These are phyloP conservation scores for Neopelma chrysocephalum DNA, from an alignment of 2,797 vertebrate genomes.

Conservation along the genomic window DNA sequence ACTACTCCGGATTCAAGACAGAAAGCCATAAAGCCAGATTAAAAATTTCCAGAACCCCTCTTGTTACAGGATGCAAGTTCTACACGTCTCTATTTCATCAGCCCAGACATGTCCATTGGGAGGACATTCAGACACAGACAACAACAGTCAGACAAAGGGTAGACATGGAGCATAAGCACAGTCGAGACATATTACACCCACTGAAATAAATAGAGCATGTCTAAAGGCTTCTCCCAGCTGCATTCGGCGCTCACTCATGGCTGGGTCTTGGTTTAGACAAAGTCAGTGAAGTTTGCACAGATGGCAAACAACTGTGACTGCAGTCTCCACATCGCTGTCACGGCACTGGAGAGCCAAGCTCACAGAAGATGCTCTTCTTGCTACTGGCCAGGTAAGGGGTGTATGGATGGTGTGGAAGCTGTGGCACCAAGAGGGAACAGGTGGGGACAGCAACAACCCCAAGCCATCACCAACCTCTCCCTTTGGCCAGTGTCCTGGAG, in stretches of 20 bases:
- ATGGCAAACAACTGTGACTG: not conserved
- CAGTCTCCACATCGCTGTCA: fast-evolving
- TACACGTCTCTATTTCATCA: not conserved
- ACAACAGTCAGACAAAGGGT: not conserved
- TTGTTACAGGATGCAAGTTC: not conserved
- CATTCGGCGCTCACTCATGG: not conserved
- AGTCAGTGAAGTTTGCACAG: not conserved
- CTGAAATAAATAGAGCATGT: not conserved
- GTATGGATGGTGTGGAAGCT: not conserved
- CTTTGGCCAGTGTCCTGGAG: not conserved
- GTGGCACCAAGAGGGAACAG: not conserved
- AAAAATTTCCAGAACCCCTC: not conserved
- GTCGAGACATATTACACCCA: not conserved
- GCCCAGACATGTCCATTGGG: fast-evolving
- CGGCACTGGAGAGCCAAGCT: not conserved
- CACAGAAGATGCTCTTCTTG: fast-evolving
- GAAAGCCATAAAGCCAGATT: not conserved
- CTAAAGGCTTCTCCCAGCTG: slow-evolving; percentile 23
- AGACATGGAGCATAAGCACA: not conserved
- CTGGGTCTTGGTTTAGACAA: not conserved
- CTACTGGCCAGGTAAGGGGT: not conserved
- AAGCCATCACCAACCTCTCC: not conserved
- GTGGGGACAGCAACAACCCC: not conserved
- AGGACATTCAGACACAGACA: not conserved
- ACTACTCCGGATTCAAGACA: not conserved